Evolutionary conservation across 2,888 invertebrate species (phyloP).

Genomic region (Mylabris sibirica): DNA sequence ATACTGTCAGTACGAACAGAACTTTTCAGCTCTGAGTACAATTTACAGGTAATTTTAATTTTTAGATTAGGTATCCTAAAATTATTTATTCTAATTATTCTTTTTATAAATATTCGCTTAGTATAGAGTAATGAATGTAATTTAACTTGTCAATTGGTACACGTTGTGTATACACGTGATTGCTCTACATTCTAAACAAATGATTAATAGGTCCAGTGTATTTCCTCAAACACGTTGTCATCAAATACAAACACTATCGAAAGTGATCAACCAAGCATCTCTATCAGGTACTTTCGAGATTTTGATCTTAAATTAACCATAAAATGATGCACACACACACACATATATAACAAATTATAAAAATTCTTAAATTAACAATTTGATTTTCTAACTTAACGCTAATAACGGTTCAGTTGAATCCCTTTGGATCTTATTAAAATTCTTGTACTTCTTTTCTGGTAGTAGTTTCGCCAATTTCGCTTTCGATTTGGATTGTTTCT

Average conservation of each 20-base stretch:
- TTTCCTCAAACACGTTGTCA: neutral
- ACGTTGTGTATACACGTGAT: neutral
- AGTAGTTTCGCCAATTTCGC: conserved; percentile 68
- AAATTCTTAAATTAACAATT: neutral
- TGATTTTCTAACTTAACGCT: conserved; percentile 69
- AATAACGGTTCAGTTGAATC: conserved; percentile 71
- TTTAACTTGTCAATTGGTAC: neutral
- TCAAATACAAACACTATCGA: neutral
- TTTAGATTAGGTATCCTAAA: neutral
- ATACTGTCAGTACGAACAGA: neutral
- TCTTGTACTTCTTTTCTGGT: conserved; percentile 64
- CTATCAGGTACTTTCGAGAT: conserved; percentile 4
- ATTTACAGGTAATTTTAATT: neutral
- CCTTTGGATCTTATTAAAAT: conserved; percentile 50
- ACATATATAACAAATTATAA: neutral
- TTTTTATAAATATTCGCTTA: neutral
- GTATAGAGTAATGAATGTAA: neutral
- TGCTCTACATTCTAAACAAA: neutral
- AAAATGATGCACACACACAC: neutral
- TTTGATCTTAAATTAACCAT: neutral
- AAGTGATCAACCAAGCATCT: neutral
- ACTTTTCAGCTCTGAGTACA: neutral
- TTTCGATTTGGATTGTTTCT: conserved; percentile 69
- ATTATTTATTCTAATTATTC: no score
- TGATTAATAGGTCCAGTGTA: neutral